Evolutionary conservation across 2,797 vertebrate genomes (phyloP).

Genomic region (Gambelia wislizenii): DNA sequence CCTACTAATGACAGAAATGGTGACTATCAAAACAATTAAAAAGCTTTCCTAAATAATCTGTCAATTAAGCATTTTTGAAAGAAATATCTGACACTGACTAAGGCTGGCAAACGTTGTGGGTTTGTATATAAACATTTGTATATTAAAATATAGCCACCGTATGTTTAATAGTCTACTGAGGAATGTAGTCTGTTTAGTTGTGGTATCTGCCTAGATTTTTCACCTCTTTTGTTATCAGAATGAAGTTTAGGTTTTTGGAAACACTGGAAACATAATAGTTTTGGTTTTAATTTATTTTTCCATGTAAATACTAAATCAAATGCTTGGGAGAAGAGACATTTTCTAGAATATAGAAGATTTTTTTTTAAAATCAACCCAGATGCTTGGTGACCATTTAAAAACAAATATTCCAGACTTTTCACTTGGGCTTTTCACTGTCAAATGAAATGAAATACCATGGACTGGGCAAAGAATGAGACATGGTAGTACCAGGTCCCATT

Average conservation of each 20-base stretch:
- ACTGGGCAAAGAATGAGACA: conserved; percentile 9
- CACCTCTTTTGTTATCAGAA: background rate
- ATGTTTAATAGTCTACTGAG: conserved; percentile 8
- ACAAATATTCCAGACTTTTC: conserved; percentile 29
- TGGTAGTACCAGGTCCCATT: background rate
- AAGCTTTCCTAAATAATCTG: conserved; percentile 67
- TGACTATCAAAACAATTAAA: conserved; percentile 73
- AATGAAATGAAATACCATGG: conserved; percentile 26
- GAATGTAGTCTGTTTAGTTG: background rate
- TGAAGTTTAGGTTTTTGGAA: conserved; percentile 31
- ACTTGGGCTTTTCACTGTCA: conserved; percentile 37
- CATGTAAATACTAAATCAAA: conserved; percentile 29
- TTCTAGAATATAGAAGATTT: conserved; percentile 30
- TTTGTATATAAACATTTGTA: background rate
- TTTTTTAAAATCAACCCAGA: conserved; percentile 39
- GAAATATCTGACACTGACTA: conserved; percentile 36
- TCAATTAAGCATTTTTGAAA: conserved; percentile 55
- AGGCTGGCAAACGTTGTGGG: background rate
- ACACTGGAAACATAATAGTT: background rate
- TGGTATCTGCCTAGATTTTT: rapidly evolving
- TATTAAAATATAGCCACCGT: background rate
- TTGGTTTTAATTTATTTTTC: conserved; percentile 33
- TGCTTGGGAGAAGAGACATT: background rate
- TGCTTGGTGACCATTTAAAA: conserved; percentile 38
- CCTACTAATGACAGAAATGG: conserved; percentile 77